Base-by-base conservation (phyloP, 1,140 invertebrate genomes). In the Calliphora vicina region DNA sequence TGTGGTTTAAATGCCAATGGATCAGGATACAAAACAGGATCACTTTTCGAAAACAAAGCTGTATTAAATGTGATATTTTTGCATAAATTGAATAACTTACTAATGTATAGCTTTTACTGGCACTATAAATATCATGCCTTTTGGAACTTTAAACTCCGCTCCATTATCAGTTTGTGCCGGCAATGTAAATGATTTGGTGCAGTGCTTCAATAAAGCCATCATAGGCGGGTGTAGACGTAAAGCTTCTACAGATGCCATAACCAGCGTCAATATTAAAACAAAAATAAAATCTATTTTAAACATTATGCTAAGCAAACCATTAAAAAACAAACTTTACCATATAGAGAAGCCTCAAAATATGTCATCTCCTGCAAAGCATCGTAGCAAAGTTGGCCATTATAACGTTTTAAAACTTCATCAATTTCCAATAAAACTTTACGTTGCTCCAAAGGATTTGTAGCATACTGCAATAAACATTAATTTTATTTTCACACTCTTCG, bases 1-100 rank as follows among this genome's bases (percentile, higher is more conserved):
- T 94, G 93, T 0, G 94, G 94, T 84, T 91, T 90, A 85, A 94
- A 94, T 10, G 87, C 85, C 9, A 92, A 84, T 0, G 94, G 94
- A 17, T 94, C 88, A 0, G 92, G 92, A 86, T 93, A 94, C 80
- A 92, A 86, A 9, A 92, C 87, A 2, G 92, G 91, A 87, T 95
- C 93, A 84, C 92, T 92, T n/a, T 67, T 3, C 29, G 35, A 71
- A 71, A 10, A 80, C 29, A 25, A 26, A 42, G n/a, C 12, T 25
- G 26, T 29, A 20, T 43, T 43, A 45, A 45, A 45, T 72, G 71
- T 2, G 6, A 81, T 23, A n/a, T 9, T 25, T 26, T 13, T 45
- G 9, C 73, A 74, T 81, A 78, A 2, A 10, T 9, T 45, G 15
- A 29, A 10, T 10, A 10, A 84, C 87, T 82, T 71, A 88, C 87